A percentile compares a stretch with the other conserved stretches of the same genome.
Evolutionary conservation across 2,113 vertebrate genomes (phyloP).

Genomic region (Zosterops hypoxanthus): DNA sequence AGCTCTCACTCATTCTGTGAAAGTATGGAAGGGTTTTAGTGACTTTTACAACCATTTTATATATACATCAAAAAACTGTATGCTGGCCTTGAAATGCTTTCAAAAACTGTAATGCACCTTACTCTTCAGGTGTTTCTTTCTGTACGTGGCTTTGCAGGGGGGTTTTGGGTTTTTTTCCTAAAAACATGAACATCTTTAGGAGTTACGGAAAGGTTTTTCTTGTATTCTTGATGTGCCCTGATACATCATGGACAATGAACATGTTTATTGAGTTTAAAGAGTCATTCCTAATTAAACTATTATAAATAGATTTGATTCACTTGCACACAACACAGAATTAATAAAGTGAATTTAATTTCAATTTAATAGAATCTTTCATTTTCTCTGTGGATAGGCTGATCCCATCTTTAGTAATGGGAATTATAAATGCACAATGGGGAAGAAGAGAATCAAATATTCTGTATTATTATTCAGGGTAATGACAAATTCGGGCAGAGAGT

Average conservation of each 20-base stretch:
- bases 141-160: neutral
- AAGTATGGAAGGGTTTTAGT: neutral
- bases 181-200: slow-evolving; percentile 41
- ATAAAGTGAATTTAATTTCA: slow-evolving; percentile 37
- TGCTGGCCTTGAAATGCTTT: neutral
- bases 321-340: slow-evolving; percentile 4
- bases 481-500: neutral
- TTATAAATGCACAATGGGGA: neutral
- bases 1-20: neutral
- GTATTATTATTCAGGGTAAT: neutral
- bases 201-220: neutral
- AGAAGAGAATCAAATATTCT: neutral
- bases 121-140: neutral
- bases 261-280: slow-evolving; percentile 33
- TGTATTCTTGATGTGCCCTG: neutral
- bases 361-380: slow-evolving; percentile 31
- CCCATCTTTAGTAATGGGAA: slow-evolving; percentile 23
- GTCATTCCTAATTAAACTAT: slow-evolving; percentile 11
- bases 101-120: slow-evolving; percentile 26
- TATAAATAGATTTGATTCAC: neutral
- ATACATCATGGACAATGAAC: slow-evolving; percentile 42
- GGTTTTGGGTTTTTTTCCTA: neutral
- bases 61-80: neutral
- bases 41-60: neutral
- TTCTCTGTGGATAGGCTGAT: slow-evolving; percentile 12